Evolutionary conservation across 1,140 invertebrate genomes (phyloP), one percentile per base, ranked within the genome.

Genomic region (Centruroides vittatus): DNA sequence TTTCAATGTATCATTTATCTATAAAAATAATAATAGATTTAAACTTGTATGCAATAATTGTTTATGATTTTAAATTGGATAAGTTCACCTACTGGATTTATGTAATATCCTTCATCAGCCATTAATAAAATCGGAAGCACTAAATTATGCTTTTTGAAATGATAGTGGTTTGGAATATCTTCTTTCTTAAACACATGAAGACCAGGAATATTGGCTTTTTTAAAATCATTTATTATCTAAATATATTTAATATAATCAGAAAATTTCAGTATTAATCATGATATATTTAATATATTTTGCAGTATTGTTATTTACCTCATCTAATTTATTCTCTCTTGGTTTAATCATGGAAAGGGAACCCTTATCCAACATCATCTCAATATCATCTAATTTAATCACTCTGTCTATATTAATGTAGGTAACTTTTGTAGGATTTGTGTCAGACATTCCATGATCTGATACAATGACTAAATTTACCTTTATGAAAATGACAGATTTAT

Each of bases 391-490:
- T 35, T 68, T 61, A 12, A 67, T 49, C 4, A 36, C 23, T 47
- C 58, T 59, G 46, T 65, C 63, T 23, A 68, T 55, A n/a, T 68
- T 46, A 47, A 68, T 68, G 9, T 53, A 35, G 53, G 60, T 61
- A 11, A 55, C 41, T 8, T 41, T 41, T 34, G 12, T 12, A 34
- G 60, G 35, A 48, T 58, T 75, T 2, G 82, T 76, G 35, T 73
- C 70, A 3, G 77, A 67, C 82, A 87, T 86, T n/a, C 86, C 86
- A 73, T 88, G 86, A 73, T 88, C 86, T 70, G 84, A 85, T 3
- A 86, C 71, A 53, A 88, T 75, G 61, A 88, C 77, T 3, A 88
- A 72, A 71, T 86, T 86, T 0, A 85, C 74, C 64, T 65, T 23
- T 23, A 23, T 23, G 23, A 23, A 23, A 23, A 23, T 23, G 23